Base-by-base conservation (phyloP, 2,113 vertebrate species). In the Canis aureus region DNA sequence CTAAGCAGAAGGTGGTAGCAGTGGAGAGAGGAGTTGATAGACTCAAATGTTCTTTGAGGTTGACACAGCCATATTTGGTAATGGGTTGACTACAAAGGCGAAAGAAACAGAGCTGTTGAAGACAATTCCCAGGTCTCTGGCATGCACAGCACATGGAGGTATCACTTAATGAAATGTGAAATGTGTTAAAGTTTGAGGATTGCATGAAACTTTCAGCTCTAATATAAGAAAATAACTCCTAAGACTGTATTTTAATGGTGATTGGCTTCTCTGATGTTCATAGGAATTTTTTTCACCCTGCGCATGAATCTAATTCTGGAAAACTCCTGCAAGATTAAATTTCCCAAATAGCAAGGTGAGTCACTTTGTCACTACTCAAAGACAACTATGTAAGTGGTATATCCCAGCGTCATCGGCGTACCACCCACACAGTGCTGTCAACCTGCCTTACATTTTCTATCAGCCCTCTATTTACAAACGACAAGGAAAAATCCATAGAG, bases 321-420 rank as follows among this genome's bases (percentile, higher is more conserved):
- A 94, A 80, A 67, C 32, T 92, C 29, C 64, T 92, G 7, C 71
- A 27, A 87, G n/a, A 83, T 96, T 83, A 23, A 43, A 84, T 92
- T 80, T 95, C 76, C 94, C 11, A 32, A 78, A n/a, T 25, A 92
- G 67, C 55, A 92, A 92, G 55, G 64, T 53, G 17, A 93, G 64
- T 87, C 67, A 62, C 66, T 53, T 83, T 76, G 35, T 59, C 89
- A 84, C 59, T 79, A 85, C 67, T 64, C 95, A 81, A 60, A 96
- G 60, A 80, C 51, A 55, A n/a, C 51, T 23, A 11, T 20, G 22
- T 67, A 86, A 86, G 79, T 51, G 23, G 5, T 6, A 29, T 49
- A 62, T 12, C 29, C 71, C 69, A 16, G 5, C 5, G 32, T 59
- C 51, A 60, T 90, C 80, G n/a, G 19, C 15, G 84, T 1, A 57